Evolutionary conservation across 2,113 vertebrate genomes (phyloP).

Genomic region (Poecile atricapillus): DNA sequence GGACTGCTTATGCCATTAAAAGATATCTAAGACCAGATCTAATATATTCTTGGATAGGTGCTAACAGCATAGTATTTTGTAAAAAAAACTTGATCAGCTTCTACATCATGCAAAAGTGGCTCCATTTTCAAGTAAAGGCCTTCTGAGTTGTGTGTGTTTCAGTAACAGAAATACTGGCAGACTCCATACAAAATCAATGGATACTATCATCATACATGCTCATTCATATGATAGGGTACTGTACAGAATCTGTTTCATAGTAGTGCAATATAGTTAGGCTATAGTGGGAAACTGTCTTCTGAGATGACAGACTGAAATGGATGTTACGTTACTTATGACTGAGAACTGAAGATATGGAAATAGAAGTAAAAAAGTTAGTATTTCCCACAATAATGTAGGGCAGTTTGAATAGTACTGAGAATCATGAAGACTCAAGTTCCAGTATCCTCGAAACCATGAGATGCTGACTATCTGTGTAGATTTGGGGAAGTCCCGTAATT

Average conservation of each 20-base stretch:
- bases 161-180: neutral
- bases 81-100: neutral
- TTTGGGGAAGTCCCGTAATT: neutral
- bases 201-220: neutral
- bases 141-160: neutral
- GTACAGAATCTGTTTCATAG: neutral
- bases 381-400: neutral
- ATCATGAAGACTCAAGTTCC: neutral
- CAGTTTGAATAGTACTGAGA: neutral
- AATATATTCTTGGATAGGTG: neutral
- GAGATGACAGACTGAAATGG: neutral
- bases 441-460: fast-evolving
- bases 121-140: neutral
- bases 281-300: neutral
- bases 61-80: neutral
- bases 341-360: neutral
- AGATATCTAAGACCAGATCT: neutral
- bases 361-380: neutral
- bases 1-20: neutral
- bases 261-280: neutral
- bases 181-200: neutral
- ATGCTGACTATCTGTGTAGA: neutral
- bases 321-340: neutral
- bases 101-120: neutral
- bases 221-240: neutral